Percentiles rank a stretch among this genome's conserved stretches.
Conservation (phyloP, 2,888 invertebrate genomes). For the Tinea trinotella region DNA sequence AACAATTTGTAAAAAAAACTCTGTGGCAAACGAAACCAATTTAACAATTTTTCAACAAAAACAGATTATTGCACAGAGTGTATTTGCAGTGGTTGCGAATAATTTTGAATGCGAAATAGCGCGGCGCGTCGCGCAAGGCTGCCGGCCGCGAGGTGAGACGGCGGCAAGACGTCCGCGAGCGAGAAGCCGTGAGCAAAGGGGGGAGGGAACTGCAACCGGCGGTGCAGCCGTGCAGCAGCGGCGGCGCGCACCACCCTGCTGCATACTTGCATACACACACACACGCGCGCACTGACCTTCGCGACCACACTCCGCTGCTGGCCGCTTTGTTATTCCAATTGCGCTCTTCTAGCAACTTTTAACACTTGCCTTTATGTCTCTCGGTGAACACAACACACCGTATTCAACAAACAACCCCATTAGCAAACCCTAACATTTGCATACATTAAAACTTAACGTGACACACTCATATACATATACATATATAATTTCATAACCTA, state of each 20-base stretch:
- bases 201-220: slow-evolving; percentile 72
- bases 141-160: slow-evolving; percentile 73
- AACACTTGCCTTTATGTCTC: slow-evolving; percentile 26
- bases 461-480: not conserved
- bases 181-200: slow-evolving; percentile 69
- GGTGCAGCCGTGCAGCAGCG: slow-evolving; percentile 72
- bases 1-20: slow-evolving; percentile 45
- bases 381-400: not conserved
- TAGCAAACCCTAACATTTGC: slow-evolving; percentile 4
- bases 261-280: slow-evolving; percentile 69
- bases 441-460: not conserved
- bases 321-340: slow-evolving; percentile 55
- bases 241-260: slow-evolving; percentile 70
- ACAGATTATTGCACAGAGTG: slow-evolving; percentile 67
- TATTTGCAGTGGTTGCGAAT: slow-evolving; percentile 71
- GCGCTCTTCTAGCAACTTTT: slow-evolving; percentile 34
- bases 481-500: too few relatives aligned
- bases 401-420: slow-evolving; percentile 6
- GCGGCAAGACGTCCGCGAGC: slow-evolving; percentile 70
- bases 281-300: slow-evolving; percentile 69
- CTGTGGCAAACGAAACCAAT: slow-evolving; percentile 56
- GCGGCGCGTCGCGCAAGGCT: slow-evolving; percentile 73
- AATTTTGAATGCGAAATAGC: slow-evolving; percentile 72
- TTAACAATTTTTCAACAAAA: slow-evolving; percentile 31
- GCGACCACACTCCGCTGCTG: slow-evolving; percentile 64